These are phyloP conservation scores for Aegotheles bennettii DNA, from an alignment of 2,113 vertebrate species.

Conservation along the genomic window DNA sequence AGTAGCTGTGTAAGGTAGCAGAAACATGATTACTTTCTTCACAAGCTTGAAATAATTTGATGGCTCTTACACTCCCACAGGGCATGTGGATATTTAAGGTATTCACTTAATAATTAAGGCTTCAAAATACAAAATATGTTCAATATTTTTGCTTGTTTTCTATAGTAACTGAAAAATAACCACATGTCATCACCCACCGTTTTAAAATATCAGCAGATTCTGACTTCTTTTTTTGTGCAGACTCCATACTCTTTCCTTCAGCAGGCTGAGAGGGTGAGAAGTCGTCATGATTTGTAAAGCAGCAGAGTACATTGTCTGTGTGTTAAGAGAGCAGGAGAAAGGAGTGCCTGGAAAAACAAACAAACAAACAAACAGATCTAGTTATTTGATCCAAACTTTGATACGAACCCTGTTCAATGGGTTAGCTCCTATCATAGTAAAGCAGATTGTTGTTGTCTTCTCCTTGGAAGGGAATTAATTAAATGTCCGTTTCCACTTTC, in stretches of 20 bases:
- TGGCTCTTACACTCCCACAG: not conserved
- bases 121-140: not conserved
- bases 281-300: not conserved
- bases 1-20: not conserved
- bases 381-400: not conserved
- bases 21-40: not conserved
- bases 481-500: not conserved
- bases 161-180: not conserved
- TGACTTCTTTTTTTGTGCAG: not conserved
- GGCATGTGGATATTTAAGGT: not conserved
- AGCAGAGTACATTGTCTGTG: not conserved
- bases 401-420: not conserved
- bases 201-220: not conserved
- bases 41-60: not conserved
- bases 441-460: not conserved
- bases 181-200: not conserved
- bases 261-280: not conserved
- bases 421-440: not conserved
- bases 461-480: slow-evolving; percentile 4
- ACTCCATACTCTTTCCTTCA: not conserved
- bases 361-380: not conserved
- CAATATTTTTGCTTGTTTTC: not conserved
- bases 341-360: not conserved
- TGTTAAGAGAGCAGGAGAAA: not conserved
- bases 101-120: not conserved